Conservation (phyloP, 2,888 invertebrate species). For the Sinelater perroti region DNA sequence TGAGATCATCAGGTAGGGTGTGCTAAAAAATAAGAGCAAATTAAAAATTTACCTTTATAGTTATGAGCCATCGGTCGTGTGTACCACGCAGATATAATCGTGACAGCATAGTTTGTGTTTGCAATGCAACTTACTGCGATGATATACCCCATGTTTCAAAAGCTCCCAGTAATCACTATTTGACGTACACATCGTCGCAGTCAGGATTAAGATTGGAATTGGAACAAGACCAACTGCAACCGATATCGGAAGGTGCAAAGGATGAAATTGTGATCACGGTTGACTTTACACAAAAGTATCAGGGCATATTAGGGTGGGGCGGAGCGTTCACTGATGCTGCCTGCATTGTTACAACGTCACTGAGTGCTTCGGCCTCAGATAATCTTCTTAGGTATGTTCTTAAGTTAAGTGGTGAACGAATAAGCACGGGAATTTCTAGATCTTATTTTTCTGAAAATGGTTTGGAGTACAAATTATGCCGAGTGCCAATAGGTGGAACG, state of each 20-base stretch:
- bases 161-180: conserved; percentile 39
- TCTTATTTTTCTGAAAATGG: conserved; percentile 70
- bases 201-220: conserved; percentile 67
- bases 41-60: too few species aligned
- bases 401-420: too few species aligned
- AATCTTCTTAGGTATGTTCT: conserved; percentile 66
- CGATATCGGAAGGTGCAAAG: not conserved
- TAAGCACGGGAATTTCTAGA: too few species aligned
- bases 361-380: conserved; percentile 65
- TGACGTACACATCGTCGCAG: conserved; percentile 58
- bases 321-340: conserved; percentile 82
- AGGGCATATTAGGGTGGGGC: conserved; percentile 81
- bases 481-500: conserved; percentile 85
- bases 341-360: conserved; percentile 69
- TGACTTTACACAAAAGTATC: conserved; percentile 56
- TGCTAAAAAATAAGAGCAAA: too few species aligned
- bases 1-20: too few species aligned
- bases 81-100: conserved; percentile 19
- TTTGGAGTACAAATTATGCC: conserved; percentile 78
- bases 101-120: conserved; percentile 58
- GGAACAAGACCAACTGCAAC: conserved; percentile 57
- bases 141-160: conserved; percentile 49
- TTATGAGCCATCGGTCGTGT: too few species aligned
- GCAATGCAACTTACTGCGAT: conserved; percentile 61
- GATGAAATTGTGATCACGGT: conserved; percentile 17